Base-by-base conservation (phyloP, 2,888 invertebrate genomes). In the Orthosia cruda region DNA sequence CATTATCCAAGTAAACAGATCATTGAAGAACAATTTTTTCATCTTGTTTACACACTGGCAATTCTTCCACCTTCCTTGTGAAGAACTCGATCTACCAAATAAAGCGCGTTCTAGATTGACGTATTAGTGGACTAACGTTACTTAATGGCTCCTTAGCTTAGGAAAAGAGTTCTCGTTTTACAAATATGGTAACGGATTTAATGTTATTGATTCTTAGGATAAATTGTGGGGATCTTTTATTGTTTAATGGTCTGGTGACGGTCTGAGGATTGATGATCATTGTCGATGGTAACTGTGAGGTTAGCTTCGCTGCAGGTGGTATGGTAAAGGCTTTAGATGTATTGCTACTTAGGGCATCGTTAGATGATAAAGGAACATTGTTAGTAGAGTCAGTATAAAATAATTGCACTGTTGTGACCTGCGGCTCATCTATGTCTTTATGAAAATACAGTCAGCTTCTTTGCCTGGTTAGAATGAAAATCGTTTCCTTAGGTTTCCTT, bases 101-200 rank as follows among this genome's bases (percentile, higher is more conserved):
- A 87, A 74, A 88, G 89, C 66, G 23, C 77, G 89, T 81, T 85
- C 89, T 81, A 90, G 88, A 88, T 91, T 85, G 85, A 86, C 89
- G 83, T 81, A 88, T 91, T 91, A 87, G 89, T 87, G 47, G 20
- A 66, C 74, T 92, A 93, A 92, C 92, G 92, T 90, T 91, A 92
- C 89, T 91, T 92, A 93, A 92, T 90, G 87, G 87, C 83, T 81
- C 78, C 83, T 88, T 81, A 84, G 77, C 88, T 77, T 77, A 82
- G 83, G 69, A 85, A 85, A 87, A 80, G 81, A 85, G 80, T 88
- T 88, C 81, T 74, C 74, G 50, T 79, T 80, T 45, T 61, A 57
- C 87, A 23, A 74, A 77, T 77, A 87, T 68, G 87, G 87, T 40
- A 12, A 62, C 74, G 47, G 72, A 81, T 80, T 84, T 80, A 77